A percentile compares a stretch with the other conserved stretches of the same genome.
These are phyloP conservation scores for Tringa solitaria DNA, from an alignment of 2,113 vertebrate genomes.

Conservation along the genomic window DNA sequence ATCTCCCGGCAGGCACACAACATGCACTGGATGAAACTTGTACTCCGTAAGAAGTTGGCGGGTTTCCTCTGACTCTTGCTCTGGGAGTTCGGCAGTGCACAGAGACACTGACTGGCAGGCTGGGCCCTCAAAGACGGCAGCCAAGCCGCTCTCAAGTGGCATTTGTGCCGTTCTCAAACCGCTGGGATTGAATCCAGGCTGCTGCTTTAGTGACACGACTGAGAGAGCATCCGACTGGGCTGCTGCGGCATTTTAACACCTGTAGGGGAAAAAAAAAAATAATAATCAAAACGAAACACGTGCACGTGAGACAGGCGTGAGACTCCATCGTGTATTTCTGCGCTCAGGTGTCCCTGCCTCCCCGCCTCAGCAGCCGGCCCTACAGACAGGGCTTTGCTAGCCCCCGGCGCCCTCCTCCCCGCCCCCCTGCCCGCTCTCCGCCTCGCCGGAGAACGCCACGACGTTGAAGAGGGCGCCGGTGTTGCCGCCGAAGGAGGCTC, in stretches of 20 bases:
- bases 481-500: not conserved
- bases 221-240: not conserved
- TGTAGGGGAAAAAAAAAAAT: not conserved
- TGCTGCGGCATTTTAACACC: not conserved
- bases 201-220: not conserved
- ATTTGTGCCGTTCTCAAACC: not conserved
- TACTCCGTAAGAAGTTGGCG: not conserved
- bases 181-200: not conserved
- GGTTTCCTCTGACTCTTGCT: not conserved
- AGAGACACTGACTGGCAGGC: not conserved
- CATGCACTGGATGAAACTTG: not conserved
- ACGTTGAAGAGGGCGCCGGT: not conserved
- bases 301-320: accelerated
- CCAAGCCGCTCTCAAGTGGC: not conserved
- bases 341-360: accelerated
- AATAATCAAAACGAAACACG: not conserved
- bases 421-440: not conserved
- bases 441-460: not conserved
- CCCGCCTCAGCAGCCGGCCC: not conserved
- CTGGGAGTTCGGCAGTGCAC: not conserved
- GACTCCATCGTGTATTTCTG: accelerated
- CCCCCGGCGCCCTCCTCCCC: not conserved
- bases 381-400: accelerated
- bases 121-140: not conserved
- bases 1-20: not conserved